Conservation (phyloP, 1,140 invertebrate genomes). For the Caenorhabditis inopinata region DNA sequence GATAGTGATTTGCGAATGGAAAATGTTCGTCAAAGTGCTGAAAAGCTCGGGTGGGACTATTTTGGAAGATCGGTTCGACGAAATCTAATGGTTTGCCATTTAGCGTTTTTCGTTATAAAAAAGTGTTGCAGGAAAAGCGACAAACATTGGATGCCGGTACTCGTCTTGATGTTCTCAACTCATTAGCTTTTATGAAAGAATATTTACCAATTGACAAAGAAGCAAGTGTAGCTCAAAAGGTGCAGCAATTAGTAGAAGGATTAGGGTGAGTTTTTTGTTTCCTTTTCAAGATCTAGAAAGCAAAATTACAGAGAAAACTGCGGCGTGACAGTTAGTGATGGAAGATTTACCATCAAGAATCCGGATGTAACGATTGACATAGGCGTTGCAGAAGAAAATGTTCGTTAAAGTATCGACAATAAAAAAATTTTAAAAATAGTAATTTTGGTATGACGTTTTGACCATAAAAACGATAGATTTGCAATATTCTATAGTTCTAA, state of each 20-base stretch:
- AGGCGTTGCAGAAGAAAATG: not conserved
- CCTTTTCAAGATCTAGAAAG: not conserved
- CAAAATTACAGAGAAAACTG: not conserved
- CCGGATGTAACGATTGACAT: not conserved
- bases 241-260: not conserved
- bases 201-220: not conserved
- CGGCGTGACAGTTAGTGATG: not conserved
- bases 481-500: no score
- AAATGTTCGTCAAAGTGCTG: not conserved
- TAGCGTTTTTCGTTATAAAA: not conserved
- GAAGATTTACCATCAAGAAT: not conserved
- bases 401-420: not conserved
- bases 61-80: not conserved
- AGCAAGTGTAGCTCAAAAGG: not conserved
- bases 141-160: not conserved
- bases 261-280: not conserved
- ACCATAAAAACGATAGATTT: no score
- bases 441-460: no score
- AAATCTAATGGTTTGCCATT: not conserved
- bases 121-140: not conserved
- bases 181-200: not conserved
- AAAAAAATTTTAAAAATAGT: no score
- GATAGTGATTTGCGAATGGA: conserved; percentile 1
- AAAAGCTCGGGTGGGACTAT: conserved; percentile 4
- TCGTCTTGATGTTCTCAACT: not conserved